These are phyloP conservation scores for Emydura subglobosa DNA, from an alignment of 2,113 vertebrate genomes.

Conservation along the genomic window DNA sequence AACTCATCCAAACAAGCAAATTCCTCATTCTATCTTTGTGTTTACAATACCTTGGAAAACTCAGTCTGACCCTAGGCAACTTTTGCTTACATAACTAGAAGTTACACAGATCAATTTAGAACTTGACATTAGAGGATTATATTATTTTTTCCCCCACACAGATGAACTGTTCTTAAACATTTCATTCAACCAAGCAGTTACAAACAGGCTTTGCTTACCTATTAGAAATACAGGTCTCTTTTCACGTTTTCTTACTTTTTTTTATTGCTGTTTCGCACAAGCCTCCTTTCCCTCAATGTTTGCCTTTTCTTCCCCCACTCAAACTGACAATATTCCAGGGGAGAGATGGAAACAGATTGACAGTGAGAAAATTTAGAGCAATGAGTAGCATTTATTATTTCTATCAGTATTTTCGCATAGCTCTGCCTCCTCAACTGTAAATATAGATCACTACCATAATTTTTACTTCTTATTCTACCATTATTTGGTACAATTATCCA, in stretches of 20 bases:
- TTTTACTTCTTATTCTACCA: background rate
- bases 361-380: background rate
- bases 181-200: background rate
- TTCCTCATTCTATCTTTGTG: background rate
- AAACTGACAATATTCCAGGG: background rate
- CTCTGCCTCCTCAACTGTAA: background rate
- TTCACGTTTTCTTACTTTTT: background rate
- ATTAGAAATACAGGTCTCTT: background rate
- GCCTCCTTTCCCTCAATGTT: background rate
- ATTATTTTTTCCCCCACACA: background rate
- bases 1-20: background rate
- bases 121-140: background rate
- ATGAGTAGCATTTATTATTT: background rate
- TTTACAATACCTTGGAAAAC: background rate
- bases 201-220: background rate
- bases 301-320: background rate
- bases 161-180: background rate
- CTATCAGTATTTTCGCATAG: background rate
- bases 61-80: background rate
- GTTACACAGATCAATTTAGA: background rate
- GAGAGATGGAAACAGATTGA: background rate
- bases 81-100: background rate
- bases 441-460: background rate
- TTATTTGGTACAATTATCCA: background rate
- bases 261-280: background rate